Base-by-base conservation (phyloP, 2,113 vertebrate species). In the Cranoglanis bouderius region DNA sequence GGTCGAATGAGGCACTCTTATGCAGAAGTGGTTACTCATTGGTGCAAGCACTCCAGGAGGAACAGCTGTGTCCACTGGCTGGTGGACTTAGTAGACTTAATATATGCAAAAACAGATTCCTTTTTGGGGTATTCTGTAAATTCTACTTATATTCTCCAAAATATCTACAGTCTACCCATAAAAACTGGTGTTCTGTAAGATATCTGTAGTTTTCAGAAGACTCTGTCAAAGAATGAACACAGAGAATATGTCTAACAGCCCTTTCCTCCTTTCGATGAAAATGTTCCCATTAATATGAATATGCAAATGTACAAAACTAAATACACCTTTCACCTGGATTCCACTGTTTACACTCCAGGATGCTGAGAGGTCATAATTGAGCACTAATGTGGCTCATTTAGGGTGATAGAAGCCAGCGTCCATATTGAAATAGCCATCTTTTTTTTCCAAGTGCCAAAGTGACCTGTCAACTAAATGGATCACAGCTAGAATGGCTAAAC, bases 391-490 rank as follows among this genome's bases (percentile, higher is more conserved):
- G 43, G 74, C 86, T 77, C 87, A 85, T 89, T 91, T 86, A 49
- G 51, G 65, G 82, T 51, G 67, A 87, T 32, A 65, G 51, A 86
- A 65, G 83, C 46, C 88, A 53, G 88, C 80, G 63, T 89, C 90
- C 85, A 85, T 90, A 90, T 89, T 91, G 89, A 90, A 90, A 51
- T 49, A 90, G 87, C 88, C 88, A 75, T 63, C 57, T 57, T 84
- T 75, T 83, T 74, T 91, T 21, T 88, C 89, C 86, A 51, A 88
- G 81, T 12, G 57, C 85, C 88, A 83, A 78, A 90, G 82, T 67
- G 82, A 51, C 24, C 35, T 86, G 82, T 82, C 91, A 88, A 92
- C 77, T 90, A 90, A 91, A 91, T 91, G 81, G 57, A 91, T 89
- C 84, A 75, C 78, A 91, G 65, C 89, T 88, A 6, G 72, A 88